Conservation (phyloP, 1,140 invertebrate species). For the Asobara japonica region DNA sequence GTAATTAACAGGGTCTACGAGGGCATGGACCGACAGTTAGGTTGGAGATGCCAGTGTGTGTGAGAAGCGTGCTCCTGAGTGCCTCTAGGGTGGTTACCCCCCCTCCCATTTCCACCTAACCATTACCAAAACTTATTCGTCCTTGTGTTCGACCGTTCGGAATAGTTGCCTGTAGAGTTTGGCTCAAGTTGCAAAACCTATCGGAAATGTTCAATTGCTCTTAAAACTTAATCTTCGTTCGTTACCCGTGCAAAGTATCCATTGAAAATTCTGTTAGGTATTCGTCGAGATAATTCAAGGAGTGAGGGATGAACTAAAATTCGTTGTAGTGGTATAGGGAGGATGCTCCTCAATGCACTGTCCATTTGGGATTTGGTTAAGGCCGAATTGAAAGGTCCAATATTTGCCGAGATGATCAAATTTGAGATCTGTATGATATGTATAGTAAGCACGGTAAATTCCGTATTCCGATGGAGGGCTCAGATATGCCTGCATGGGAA, state of each 20-base stretch:
- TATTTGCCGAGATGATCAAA: no score
- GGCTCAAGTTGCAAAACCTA: background rate
- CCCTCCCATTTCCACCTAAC: background rate
- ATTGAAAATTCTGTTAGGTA: background rate
- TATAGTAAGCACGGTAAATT: no score
- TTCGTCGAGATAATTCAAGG: background rate
- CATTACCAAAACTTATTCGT: constrained; percentile 2
- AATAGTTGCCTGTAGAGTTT: background rate
- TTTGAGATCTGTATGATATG: no score
- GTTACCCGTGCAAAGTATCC: background rate
- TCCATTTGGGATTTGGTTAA: no score
- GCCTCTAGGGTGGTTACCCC: background rate
- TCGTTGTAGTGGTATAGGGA: no score
- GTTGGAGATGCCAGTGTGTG: background rate
- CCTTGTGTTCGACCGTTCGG: constrained; percentile 7
- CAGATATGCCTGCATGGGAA: no score
- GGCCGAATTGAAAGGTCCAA: no score
- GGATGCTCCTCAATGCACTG: no score
- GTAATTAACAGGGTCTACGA: constrained; percentile 18
- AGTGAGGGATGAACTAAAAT: background rate
- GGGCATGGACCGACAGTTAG: constrained; percentile 14
- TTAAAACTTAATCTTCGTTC: background rate
- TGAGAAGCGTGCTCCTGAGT: background rate
- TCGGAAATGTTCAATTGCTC: background rate
- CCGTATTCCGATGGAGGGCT: no score